Evolutionary conservation across 2,797 vertebrate genomes (phyloP), one percentile per base, ranked within the genome.

Genomic region (Micromesistius poutassou): DNA sequence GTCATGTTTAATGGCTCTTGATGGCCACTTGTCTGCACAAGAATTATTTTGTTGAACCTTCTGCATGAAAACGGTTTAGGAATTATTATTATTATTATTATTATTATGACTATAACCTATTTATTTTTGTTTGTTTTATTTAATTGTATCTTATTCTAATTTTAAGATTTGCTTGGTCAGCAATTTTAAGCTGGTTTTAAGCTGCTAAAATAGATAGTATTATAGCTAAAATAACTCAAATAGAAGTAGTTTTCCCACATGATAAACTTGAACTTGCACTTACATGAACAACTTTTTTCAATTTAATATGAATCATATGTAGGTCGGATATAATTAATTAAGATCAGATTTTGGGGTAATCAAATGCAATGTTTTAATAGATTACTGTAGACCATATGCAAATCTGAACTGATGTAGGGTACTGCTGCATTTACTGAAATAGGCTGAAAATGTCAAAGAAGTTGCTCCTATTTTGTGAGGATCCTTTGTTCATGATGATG

Each of bases 201-300:
- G n/a, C n/a, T n/a, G 25, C 30, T 71, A 70, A 28, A 28, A 38
- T 38, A 38, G 36, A 38, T 38, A 38, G 33, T 35, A 35, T 28
- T 68, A 68, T 16, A 71, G 25, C 30, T 71, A 30, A 28, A 28
- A 38, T 38, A 38, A 8, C 7, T 38, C 33, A 5, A 35, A 35
- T 35, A 35, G 33, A 38, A 28, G 66, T 31, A 71, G 28, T 30
- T 71, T 71, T 14, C 16, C 19, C 31, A 71, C 28, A 71, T 71
- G 70, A 30, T 71, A 12, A 68, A 68, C n/a, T 28, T 68, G 25
- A 68, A 68, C 62, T 68, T 68, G 62, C 62, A 68, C 62, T 68
- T 62, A 62, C 55, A n/a, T 68, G 14, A 68, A 68, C 7, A 28
- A 71, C 70, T 33, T 71, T 71, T 71, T 14, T 31, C 22, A 6